Evolutionary conservation across 2,888 invertebrate species (phyloP), one percentile per base, ranked within the genome.

Genomic region (Lasius fuliginosus): DNA sequence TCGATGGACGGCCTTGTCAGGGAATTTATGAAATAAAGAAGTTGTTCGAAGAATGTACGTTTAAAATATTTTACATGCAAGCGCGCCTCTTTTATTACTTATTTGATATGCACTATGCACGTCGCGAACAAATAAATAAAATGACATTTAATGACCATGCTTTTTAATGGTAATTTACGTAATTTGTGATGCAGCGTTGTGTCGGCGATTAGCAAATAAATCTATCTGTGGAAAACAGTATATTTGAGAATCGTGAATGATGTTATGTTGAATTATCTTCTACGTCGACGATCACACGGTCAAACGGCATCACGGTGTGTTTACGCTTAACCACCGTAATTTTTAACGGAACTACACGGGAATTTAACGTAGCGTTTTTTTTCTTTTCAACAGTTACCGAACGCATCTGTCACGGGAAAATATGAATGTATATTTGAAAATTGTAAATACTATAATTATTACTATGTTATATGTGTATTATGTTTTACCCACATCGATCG

Each of bases 271-370:
- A 12, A 67, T 67, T 64, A 46, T 76, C 71, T 30, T 40, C 12
- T n/a, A 27, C 40, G n/a, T 36, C n/a, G 30, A 64, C 30, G 27
- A 23, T 65, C 65, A 8, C 73, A 36, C 36, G 18, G 65, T 42
- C 76, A 56, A 77, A 69, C 71, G 30, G 56, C 53, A 69, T 69
- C 68, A 23, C 69, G 69, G 53, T 40, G 46, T 27, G 40, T 77
- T 77, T 77, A 77, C 53, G 77, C 53, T 18, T n/a, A 69, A 77
- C 30, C 40, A 77, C 76, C 77, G 71, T 69, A 53, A 77, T 77
- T 71, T 69, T 77, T 69, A 77, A 69, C 69, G 40, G 69, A 53
- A 30, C 36, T 6, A 46, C 67, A 30, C 71, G 42, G n/a, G 12
- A 49, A 49, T 65, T 69, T 56, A 77, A 30, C 77, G 53, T 76